A percentile compares a stretch with the other conserved stretches of the same genome.
phyloP scores from a whole-genome alignment of 37 sponge, comb jelly and placozoan genomes.

The Halichondria panicea region DNA sequence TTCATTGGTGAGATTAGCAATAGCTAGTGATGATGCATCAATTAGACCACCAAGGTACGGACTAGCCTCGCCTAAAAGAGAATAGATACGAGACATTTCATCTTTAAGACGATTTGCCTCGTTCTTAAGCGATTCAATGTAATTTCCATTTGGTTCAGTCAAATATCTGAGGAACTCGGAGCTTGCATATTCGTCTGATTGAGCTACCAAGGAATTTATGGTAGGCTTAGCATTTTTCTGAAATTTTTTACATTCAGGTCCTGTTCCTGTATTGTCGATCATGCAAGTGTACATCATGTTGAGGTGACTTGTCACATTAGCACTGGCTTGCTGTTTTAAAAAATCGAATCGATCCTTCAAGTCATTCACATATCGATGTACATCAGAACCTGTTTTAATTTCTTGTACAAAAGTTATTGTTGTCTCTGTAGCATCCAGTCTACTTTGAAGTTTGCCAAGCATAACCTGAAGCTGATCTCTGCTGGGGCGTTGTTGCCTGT shows the following conservation, averaged over 20 bases:
- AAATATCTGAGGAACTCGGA: background rate
- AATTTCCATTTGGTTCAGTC: background rate
- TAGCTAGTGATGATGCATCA: conserved; percentile 15
- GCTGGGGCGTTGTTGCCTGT: conserved; percentile 10
- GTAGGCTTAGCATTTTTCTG: background rate
- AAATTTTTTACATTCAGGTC: background rate
- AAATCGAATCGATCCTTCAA: background rate
- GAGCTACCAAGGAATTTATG: background rate
- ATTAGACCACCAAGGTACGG: conserved; percentile 13
- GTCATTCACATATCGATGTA: background rate
- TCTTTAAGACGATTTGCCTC: background rate
- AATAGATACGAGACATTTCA: background rate
- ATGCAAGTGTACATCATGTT: background rate
- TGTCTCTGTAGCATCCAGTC: background rate
- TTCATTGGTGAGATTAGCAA: conserved; percentile 2
- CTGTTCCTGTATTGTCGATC: background rate
- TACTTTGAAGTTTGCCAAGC: conserved; percentile 14
- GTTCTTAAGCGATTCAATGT: background rate
- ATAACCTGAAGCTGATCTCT: conserved; percentile 34
- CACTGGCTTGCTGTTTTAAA: background rate
- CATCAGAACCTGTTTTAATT: background rate
- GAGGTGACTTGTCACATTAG: background rate
- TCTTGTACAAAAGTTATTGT: background rate
- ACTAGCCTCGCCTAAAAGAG: background rate
- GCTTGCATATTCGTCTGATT: conserved; percentile 8